Evolutionary conservation across 2,888 invertebrate genomes (phyloP).

Genomic region (Hydrotaea diabolus): DNA sequence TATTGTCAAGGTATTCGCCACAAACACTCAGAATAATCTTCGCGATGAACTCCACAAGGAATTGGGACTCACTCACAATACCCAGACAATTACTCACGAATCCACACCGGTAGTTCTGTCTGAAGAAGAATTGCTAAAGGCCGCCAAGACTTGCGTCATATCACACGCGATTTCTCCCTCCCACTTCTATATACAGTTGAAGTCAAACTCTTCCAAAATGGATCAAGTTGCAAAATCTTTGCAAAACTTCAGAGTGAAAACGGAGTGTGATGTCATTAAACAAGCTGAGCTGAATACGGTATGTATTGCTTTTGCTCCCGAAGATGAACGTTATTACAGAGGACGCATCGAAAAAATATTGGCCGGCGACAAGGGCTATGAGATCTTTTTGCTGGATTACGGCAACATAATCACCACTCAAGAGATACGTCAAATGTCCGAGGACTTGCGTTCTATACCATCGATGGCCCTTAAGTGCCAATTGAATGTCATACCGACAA

Average conservation of each 20-base stretch:
- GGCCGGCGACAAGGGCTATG: constrained; percentile 86
- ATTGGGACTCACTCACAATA: constrained; percentile 69
- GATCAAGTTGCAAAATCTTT: constrained; percentile 73
- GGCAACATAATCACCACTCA: constrained; percentile 83
- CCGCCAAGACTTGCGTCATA: constrained; percentile 83
- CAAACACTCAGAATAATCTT: constrained; percentile 73
- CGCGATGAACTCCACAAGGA: constrained; percentile 74
- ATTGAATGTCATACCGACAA: constrained; percentile 71
- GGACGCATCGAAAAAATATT: constrained; percentile 85
- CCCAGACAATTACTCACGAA: constrained; percentile 47
- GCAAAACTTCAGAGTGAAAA: constrained; percentile 69
- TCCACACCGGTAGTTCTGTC: constrained; percentile 4
- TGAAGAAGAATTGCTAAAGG: constrained; percentile 49
- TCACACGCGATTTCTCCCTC: constrained; percentile 85
- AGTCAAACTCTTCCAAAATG: constrained; percentile 77
- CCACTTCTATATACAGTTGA: constrained; percentile 88
- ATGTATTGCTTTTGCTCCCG: constrained; percentile 75
- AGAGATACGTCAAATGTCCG: constrained; percentile 83
- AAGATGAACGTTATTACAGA: constrained; percentile 93
- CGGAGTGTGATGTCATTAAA: constrained; percentile 52
- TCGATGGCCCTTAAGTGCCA: constrained; percentile 74
- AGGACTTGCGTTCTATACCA: constrained; percentile 81
- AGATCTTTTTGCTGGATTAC: constrained; percentile 87
- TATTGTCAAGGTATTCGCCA: constrained; percentile 73
- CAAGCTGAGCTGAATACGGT: constrained; percentile 63